These are phyloP conservation scores for Regulus satrapa DNA, from an alignment of 2,113 vertebrate species.

Conservation along the genomic window DNA sequence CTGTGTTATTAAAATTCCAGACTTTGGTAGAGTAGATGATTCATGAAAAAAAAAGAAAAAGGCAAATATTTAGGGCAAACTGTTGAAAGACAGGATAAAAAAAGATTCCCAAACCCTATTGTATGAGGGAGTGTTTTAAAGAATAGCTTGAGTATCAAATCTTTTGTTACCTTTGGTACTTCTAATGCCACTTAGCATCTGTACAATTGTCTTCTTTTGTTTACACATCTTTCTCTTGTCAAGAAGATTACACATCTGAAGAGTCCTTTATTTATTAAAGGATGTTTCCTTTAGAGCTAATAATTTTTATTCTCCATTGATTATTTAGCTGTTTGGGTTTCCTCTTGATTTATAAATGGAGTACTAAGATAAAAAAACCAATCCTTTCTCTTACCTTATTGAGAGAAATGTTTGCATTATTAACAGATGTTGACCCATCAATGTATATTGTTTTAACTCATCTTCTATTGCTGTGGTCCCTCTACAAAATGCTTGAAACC, in stretches of 20 bases:
- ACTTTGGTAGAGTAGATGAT: not conserved
- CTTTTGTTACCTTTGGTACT: not conserved
- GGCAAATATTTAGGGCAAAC: not conserved
- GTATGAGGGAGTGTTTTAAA: not conserved
- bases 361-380: not conserved
- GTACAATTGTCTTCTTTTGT: not conserved
- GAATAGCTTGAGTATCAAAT: not conserved
- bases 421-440: not conserved
- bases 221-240: not conserved
- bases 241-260: not conserved
- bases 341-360: not conserved
- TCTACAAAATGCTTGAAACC: not conserved
- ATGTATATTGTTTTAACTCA: not conserved
- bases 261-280: not conserved
- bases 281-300: not conserved
- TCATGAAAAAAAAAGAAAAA: rapidly evolving
- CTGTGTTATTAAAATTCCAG: not conserved
- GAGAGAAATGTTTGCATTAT: not conserved
- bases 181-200: not conserved
- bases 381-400: not conserved
- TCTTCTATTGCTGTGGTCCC: not conserved
- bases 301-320: not conserved
- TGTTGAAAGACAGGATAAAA: not conserved
- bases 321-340: not conserved
- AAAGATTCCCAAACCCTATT: not conserved